A percentile compares a stretch with the other conserved stretches of the same genome.
Evolutionary conservation across 1,140 invertebrate species (phyloP).

Genomic region (Phymastichus coffea): DNA sequence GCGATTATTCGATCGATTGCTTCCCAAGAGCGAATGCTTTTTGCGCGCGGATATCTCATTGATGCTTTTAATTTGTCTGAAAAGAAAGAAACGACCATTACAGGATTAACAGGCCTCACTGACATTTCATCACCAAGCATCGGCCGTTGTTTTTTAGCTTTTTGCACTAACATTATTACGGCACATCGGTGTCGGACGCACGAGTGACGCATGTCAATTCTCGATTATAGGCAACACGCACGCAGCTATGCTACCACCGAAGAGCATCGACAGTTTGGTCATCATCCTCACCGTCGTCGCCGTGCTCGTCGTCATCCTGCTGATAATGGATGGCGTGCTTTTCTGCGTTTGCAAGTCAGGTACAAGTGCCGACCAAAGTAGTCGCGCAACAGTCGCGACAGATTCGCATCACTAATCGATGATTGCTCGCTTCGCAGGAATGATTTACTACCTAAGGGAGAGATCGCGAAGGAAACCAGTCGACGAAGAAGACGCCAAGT

Average conservation of each 20-base stretch:
- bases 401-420: no score
- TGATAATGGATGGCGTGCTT: conserved; percentile 76
- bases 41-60: no score
- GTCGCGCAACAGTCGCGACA: no score
- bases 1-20: no score
- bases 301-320: conserved; percentile 70
- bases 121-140: conserved; percentile 49
- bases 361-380: no score
- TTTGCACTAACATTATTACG: conserved; percentile 52
- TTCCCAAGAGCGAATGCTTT: no score
- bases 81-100: no score
- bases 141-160: conserved; percentile 40
- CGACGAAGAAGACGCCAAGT: conserved; percentile 76
- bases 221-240: conserved; percentile 11
- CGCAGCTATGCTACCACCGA: no score
- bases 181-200: neutral
- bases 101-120: no score
- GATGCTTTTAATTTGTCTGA: no score
- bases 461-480: conserved; percentile 64
- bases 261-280: no score
- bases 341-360: conserved; percentile 65
- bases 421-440: conserved; percentile 52
- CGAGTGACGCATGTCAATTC: neutral
- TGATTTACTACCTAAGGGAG: conserved; percentile 72
- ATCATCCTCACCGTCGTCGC: conserved; percentile 78